Evolutionary conservation across 92 coral and sea anemone species (phyloP), one percentile per base, ranked within the genome.

Genomic region (Isaurus tuberculatus): DNA sequence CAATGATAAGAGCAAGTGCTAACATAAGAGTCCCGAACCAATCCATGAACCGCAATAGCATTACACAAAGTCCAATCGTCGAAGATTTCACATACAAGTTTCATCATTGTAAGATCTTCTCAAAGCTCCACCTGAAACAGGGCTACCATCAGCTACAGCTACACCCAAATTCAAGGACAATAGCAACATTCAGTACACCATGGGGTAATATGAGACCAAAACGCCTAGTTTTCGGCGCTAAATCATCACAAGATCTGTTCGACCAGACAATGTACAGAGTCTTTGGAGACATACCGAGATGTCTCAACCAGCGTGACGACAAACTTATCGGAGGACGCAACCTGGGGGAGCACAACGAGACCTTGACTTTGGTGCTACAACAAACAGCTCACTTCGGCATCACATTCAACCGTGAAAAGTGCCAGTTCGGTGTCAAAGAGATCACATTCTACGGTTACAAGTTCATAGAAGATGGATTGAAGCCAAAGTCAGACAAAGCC

Each of bases 211-310:
- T 88, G 82, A 81, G 86, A 85, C 91, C 88, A 48, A 88, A 89
- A 64, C 84, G 90, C 13, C 79, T 89, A 63, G 80, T 89, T 33
- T 92, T 92, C 49, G 91, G 91, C 14, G 91, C 90, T 17, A 91
- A 86, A 55, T 81, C 95, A 53, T 89, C 88, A 15, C 94, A 92
- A 83, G 95, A 91, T 75, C 85, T 91, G 48, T 91, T 88, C 73
- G 90, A 91, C 73, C 87, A 91, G 81, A 88, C 92, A 13, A 85
- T 88, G 87, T 85, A 81, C 70, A 70, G 83, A 57, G 79, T 88
- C 75, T 90, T 87, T 80, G 73, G 48, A 69, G 49, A 43, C 94
- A 58, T 58, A 58, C 65, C 89, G 25, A 79, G 89, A 72, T 87
- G 91, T 65, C 91, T 87, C 33, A 87, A 87, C 31, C 91, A 90